phyloP scores from a whole-genome alignment of 2,797 vertebrate species.

The Lepidocolaptes lacrymiger region DNA sequence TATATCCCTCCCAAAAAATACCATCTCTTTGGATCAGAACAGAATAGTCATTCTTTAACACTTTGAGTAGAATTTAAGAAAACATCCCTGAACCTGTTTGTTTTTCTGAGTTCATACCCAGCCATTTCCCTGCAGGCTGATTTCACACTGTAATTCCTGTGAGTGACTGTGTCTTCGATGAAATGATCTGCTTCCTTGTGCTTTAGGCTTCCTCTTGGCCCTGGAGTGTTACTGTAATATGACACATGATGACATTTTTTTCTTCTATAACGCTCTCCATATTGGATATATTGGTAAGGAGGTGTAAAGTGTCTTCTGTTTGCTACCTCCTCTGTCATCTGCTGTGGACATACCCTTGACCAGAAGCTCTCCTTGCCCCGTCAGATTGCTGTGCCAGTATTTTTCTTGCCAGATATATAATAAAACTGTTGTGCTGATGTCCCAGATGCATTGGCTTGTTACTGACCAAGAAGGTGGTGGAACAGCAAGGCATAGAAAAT shows the following conservation, averaged over 20 bases:
- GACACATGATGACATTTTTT: conserved; percentile 21
- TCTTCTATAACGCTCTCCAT: background rate
- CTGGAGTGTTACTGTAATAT: conserved; percentile 11
- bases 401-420: conserved; percentile 1
- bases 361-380: background rate
- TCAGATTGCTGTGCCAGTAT: background rate
- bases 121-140: background rate
- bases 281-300: background rate
- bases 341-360: background rate
- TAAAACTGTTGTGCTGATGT: background rate
- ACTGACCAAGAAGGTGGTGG: background rate
- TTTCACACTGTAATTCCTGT: conserved; percentile 22
- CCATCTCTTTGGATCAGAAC: background rate
- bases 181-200: conserved; percentile 25
- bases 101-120: conserved; percentile 1
- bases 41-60: conserved; percentile 24
- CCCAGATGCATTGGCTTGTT: background rate
- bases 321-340: conserved; percentile 2
- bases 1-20: conserved; percentile 38
- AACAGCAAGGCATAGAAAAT: conserved; percentile 75
- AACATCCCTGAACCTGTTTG: conserved; percentile 36
- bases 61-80: conserved; percentile 9
- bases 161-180: background rate
- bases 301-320: conserved; percentile 1
- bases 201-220: conserved; percentile 33